Conservation (phyloP, 2,888 invertebrate genomes). For the Xanthostigma xanthostigma region DNA sequence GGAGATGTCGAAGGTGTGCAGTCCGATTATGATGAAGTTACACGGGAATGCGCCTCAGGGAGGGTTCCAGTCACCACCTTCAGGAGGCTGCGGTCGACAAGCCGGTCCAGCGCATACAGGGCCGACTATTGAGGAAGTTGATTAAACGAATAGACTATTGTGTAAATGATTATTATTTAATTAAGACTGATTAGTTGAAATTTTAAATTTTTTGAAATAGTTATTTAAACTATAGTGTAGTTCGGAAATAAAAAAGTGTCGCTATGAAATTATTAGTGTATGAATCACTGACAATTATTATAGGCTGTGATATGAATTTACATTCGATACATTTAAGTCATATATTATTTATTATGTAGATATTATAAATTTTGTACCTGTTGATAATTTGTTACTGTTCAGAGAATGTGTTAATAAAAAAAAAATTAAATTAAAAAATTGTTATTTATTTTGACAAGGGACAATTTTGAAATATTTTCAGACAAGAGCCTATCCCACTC, state of each 20-base stretch:
- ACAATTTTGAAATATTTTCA: no score
- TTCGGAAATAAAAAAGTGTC: no score
- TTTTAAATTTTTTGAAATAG: no score
- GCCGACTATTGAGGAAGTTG: constrained; percentile 42
- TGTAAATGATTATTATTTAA: no score
- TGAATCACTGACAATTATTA: no score
- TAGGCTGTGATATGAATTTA: no score
- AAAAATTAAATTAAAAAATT: not conserved
- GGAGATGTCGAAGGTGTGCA: constrained; percentile 29
- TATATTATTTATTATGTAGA: not conserved
- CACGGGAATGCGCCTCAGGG: constrained; percentile 23
- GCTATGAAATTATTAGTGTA: no score
- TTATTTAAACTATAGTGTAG: no score
- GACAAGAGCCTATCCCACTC: no score
- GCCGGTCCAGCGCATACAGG: constrained; percentile 21
- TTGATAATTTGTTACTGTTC: not conserved
- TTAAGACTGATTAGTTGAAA: no score
- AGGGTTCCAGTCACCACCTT: constrained; percentile 14
- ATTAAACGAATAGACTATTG: constrained; percentile 26
- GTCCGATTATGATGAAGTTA: constrained; percentile 45
- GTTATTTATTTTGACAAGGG: not conserved
- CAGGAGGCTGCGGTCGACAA: constrained; percentile 15
- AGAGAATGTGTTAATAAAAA: not conserved
- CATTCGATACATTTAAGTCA: no score
- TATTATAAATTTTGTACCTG: not conserved